Base-by-base conservation (phyloP, 2,113 vertebrate species). In the Mola mola region DNA sequence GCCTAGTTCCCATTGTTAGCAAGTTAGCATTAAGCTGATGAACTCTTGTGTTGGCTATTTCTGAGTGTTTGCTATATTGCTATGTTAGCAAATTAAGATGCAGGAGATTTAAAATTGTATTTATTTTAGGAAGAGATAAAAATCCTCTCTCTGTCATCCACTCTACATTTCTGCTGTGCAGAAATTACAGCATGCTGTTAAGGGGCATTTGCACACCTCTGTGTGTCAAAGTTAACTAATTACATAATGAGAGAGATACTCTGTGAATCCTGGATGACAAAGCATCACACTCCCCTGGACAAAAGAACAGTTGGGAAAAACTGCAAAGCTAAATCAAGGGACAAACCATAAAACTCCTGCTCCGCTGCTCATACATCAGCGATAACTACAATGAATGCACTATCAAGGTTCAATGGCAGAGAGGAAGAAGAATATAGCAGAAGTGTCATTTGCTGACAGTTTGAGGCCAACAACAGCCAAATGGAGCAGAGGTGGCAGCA, bases 381-480 rank as follows among this genome's bases (percentile, higher is more conserved):
- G 47, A 60, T 40, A 0, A 29, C 37, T 41, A 31, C 51, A 66
- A 80, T 56, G 40, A 55, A 62, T 24, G 46, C 38, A 49, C 55
- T 21, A 19, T 8, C 21, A 9, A 29, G 31, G 64, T 51, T 72
- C 67, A 60, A 64, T 24, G 38, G 48, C 46, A 68, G 49, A 37
- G 12, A 29, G 4, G 22, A 29, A 46, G n/a, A 38, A 43, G 46
- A 46, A 66, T 17, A 66, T 22, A 51, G 47, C 31, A 21, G 36
- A 60, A 40, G 63, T 72, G 61, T 52, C 64, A 60, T 68, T 83
- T 59, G 2, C 72, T 86, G 82, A 78, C 82, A 87, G 82, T 81
- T 88, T 80, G 84, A 85, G 82, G 84, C 70, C 78, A 72, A 33
- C 56, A 44, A 25, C 22, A 36, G 15, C 25, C 4, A 4, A 56